Base-by-base conservation (phyloP, 30 jellyfish, hydroid and myxozoan genomes). In the Morbakka virulenta region DNA sequence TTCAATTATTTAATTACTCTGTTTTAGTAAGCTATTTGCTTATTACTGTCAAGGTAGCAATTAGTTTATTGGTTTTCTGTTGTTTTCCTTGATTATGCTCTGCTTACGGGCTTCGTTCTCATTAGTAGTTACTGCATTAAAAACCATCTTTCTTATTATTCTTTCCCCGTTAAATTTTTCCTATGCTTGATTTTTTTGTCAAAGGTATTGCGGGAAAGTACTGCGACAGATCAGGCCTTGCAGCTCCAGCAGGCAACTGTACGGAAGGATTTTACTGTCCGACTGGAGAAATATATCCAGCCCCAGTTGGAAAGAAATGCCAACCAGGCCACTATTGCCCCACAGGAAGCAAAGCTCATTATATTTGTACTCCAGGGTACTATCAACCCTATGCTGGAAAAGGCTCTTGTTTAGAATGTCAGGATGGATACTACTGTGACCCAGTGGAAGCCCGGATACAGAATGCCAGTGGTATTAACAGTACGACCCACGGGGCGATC, bases 321-420 rank as follows among this genome's bases (percentile, higher is more conserved):
- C 96, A 85, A 28, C 98, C 98, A 27, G 98, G 98, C 2, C 96
- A 84, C 69, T 79, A 80, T 64, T 92, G 98, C 52, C 98, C 98
- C 0, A 4, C 32, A 2, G 93, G 81, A 11, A 92, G 98, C 51
- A 63, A 67, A 81, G 57, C 79, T 20, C 98, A 92, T 52, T 61
- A 78, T 62, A 85, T 85, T 13, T 92, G 98, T 57, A 89, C 86
- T 31, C 89, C 96, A 26, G 98, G 98, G 14, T 53, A 89, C 12
- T 92, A 85, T 51, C 98, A 92, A 36, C 96, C 95, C 52, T 53
- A 72, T 30, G 73, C 96, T 14, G 95, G 94, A 29, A 73, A 76
- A 27, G 98, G 93, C 26, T 78, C 41, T 34, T 92, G 98, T 65
- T 24, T 92, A 23, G 95, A 85, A 27, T 92, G 98, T 71, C 86